phyloP scores from a whole-genome alignment of 2,797 vertebrate genomes.

The Urophycis tenuis region DNA sequence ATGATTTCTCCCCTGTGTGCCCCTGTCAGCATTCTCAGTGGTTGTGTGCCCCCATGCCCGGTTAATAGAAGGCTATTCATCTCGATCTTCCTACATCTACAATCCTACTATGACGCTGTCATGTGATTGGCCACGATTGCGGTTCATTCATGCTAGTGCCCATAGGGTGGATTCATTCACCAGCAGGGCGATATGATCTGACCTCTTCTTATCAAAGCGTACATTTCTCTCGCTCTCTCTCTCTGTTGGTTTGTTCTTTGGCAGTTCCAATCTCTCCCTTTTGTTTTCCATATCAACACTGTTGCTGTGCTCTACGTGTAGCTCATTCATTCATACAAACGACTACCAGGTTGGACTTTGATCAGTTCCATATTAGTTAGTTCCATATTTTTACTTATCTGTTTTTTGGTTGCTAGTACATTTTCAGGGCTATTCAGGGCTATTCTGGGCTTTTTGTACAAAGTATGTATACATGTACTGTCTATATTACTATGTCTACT shows the following conservation, averaged over 20 bases:
- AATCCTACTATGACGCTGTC: background rate
- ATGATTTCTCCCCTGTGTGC: background rate
- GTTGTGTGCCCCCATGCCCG: background rate
- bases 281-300: background rate
- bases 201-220: background rate
- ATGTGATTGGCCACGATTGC: no score
- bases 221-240: background rate
- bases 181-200: no score
- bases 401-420: no score
- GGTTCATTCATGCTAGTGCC: no score
- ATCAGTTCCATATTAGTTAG: background rate
- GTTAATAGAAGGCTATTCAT: background rate
- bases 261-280: background rate
- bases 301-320: background rate
- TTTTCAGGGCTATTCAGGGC: no score
- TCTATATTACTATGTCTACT: no score
- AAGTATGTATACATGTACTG: no score
- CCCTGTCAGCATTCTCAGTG: background rate
- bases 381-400: no score
- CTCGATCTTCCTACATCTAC: background rate
- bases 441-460: no score
- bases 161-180: no score
- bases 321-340: background rate
- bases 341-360: background rate
- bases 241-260: background rate